A percentile compares a stretch with the other conserved stretches of the same genome.
Evolutionary conservation across 2,113 vertebrate species (phyloP).

Genomic region (Aspidoscelis tigris): DNA sequence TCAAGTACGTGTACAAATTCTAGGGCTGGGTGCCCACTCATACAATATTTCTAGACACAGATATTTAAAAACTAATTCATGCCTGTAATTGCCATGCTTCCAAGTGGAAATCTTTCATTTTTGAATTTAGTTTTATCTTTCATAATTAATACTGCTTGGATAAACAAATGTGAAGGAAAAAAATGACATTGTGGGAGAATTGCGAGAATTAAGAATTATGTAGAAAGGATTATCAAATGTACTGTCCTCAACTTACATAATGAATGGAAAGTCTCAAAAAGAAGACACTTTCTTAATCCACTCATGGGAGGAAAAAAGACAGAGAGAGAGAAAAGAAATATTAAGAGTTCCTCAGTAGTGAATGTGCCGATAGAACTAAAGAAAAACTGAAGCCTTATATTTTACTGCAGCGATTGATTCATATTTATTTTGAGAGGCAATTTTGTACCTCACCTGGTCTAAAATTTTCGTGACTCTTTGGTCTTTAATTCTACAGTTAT

Average conservation of each 20-base stretch:
- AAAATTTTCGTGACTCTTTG: too few relatives aligned
- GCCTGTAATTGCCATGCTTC: conserved; percentile 37
- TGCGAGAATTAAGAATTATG: conserved; percentile 10
- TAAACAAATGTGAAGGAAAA: conserved; percentile 34
- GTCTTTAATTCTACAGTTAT: too few relatives aligned
- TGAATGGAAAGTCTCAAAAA: not conserved
- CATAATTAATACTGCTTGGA: conserved; percentile 41
- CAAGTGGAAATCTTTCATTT: conserved; percentile 38
- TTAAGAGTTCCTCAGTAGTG: not conserved
- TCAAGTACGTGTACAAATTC: not conserved
- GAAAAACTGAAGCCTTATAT: too few relatives aligned
- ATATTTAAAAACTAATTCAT: conserved; percentile 41
- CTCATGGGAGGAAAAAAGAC: not conserved
- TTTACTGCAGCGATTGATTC: too few relatives aligned
- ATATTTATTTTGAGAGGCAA: too few relatives aligned
- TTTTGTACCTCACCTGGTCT: too few relatives aligned
- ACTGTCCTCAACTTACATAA: not conserved
- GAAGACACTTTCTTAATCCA: not conserved
- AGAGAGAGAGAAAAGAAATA: not conserved
- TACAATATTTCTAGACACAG: conserved; percentile 18
- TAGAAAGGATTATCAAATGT: conserved; percentile 21
- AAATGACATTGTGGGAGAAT: conserved; percentile 20
- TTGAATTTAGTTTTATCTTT: conserved; percentile 31
- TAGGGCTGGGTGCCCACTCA: not conserved
- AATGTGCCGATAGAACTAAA: too few relatives aligned